Base-by-base conservation (phyloP, 2,797 vertebrate species). In the Anguilla anguilla region DNA sequence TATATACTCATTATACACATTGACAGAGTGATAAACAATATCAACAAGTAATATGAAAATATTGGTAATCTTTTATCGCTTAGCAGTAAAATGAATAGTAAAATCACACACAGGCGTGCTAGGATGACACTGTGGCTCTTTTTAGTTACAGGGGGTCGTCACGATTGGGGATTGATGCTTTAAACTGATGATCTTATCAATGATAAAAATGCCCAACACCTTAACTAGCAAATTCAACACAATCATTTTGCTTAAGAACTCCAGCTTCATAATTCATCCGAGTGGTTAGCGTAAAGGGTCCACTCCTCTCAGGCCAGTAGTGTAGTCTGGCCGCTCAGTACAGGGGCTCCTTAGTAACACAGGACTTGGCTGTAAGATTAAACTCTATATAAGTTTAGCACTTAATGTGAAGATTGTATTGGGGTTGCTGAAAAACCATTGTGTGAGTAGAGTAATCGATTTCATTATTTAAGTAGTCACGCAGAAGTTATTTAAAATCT, bases 381-480 rank as follows among this genome's bases (percentile, higher is more conserved):
- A 95, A 95, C 88, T 85, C 84, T 82, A 64, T 90, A 93, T 94
- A 92, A 91, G 94, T 95, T 96, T 96, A 97, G 96, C 96, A 97
- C 96, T 97, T 97, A 97, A 97, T 97, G 96, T 97, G 96, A 97
- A 97, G 93, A 92, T 95, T 97, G 95, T 95, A 96, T 96, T 96
- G 94, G 96, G 96, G 96, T 96, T 96, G 95, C 95, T 96, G 94
- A 96, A 94, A 95, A 91, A 92, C 93, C 93, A 92, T 95, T 95
- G 94, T 96, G 96, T 96, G 96, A 96, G 96, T 96, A 96, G 96
- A 95, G 94, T 96, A 96, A 96, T 95, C 95, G 93, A 94, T 95
- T 95, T 91, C 95, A 95, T 96, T 96, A 96, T 96, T 96, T 97
- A 96, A 96, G 96, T 96, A 96, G 96, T 96, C 96, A 96, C 92